These are phyloP conservation scores for Cebus imitator DNA, from an alignment of 2,113 vertebrate species.

Conservation along the genomic window DNA sequence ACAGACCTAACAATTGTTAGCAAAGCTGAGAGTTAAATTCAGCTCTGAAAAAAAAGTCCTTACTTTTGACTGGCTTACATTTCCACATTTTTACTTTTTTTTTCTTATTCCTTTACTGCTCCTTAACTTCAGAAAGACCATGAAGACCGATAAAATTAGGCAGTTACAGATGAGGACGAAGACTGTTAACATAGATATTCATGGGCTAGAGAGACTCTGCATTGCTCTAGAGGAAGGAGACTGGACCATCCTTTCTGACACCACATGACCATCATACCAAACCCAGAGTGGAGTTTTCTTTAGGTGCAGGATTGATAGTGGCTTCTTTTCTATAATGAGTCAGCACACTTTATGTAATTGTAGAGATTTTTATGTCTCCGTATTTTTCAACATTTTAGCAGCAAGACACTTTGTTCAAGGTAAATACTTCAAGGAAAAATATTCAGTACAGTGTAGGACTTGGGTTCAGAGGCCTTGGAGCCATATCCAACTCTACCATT, in stretches of 20 bases:
- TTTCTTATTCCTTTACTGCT: not conserved
- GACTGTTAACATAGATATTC: too few species aligned
- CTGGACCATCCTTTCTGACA: not conserved
- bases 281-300: not conserved
- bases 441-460: not conserved
- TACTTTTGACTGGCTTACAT: not conserved
- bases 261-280: not conserved
- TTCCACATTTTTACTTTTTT: not conserved
- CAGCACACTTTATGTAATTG: not conserved
- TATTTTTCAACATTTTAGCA: not conserved
- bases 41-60: not conserved
- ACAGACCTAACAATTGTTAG: not conserved
- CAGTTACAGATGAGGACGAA: not conserved
- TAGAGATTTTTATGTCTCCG: not conserved
- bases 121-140: not conserved
- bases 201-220: not conserved
- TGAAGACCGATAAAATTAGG: not conserved
- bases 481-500: not conserved
- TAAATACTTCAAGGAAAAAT: not conserved
- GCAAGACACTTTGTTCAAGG: not conserved
- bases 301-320: not conserved
- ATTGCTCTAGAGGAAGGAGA: not conserved
- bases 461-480: not conserved
- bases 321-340: not conserved
- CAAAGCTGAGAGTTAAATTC: not conserved